Base-by-base conservation (phyloP, 2,888 invertebrate species). In the Linhomoeus sp. region DNA sequence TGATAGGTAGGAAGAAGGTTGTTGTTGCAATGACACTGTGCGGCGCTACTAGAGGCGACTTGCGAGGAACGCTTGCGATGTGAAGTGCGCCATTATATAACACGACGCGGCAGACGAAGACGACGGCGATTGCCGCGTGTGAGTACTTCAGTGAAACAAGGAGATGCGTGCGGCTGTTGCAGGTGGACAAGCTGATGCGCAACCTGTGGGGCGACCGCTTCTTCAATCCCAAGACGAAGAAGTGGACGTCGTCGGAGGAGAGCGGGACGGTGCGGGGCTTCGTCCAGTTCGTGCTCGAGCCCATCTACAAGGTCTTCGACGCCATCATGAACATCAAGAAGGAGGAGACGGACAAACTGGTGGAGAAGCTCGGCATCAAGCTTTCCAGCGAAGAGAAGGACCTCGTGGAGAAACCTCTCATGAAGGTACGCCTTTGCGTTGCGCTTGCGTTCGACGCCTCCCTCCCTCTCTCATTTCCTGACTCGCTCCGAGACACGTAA, bases 261-360 rank as follows among this genome's bases (percentile, higher is more conserved):
- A 63, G 55, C n/a, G 86, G 84, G 51, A 84, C 86, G 76, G 86
- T 86, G 70, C 80, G 97, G 60, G 92, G 94, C 1, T 99, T 99
- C 79, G 83, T 81, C 70, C 88, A 92, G 81, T 99, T 94, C 72
- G 85, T 99, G 62, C 73, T 99, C 68, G 88, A 90, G 66, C 97
- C 97, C 51, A 94, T 99, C 72, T 97, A 90, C 76, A 88, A 92
- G 75, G 75, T 81, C 41, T 81, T 82, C 64, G 77, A 80, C 60
- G 73, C 75, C 56, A 78, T 81, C 70, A 88, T 87, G 86, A 82
- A 83, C 72, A 83, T 82, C 75, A 82, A 83, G 71, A 90, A 87
- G 70, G 90, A 88, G 47, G 88, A 92, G 66, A 82, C 83, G 51
- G 79, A 83, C 44, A 75, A 75, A 43, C 76, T 99, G 48, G 72